Conservation (phyloP, 2,797 vertebrate species). For the Sebastes kiyomatsui region DNA sequence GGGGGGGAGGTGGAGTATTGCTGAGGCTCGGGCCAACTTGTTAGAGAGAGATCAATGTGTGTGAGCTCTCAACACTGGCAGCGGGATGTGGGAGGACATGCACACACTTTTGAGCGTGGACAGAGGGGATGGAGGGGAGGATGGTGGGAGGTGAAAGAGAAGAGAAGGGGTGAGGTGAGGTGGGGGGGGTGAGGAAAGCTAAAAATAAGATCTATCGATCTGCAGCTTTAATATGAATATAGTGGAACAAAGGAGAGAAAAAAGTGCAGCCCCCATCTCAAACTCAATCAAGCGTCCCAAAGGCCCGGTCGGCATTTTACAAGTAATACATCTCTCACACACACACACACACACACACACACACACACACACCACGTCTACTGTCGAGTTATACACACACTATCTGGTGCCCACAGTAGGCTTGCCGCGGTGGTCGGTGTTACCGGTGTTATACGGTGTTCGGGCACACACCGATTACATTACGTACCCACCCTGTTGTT, state of each 20-base stretch:
- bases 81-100: conserved; percentile 25
- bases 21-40: conserved; percentile 38
- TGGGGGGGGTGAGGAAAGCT: not conserved
- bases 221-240: conserved; percentile 26
- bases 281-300: conserved; percentile 12
- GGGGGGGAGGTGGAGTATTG: not conserved
- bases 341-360: not conserved
- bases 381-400: not conserved
- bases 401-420: too few species aligned
- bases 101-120: not conserved
- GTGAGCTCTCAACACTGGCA: conserved; percentile 20
- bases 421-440: too few species aligned
- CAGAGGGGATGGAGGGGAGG: not conserved
- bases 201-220: conserved; percentile 57
- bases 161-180: not conserved
- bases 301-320: conserved; percentile 5
- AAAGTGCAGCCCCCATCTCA: not conserved
- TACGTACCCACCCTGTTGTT: too few species aligned
- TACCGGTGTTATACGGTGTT: too few species aligned
- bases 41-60: conserved; percentile 48
- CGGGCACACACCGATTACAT: too few species aligned
- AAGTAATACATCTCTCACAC: conserved; percentile 1
- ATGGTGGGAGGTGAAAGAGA: not conserved
- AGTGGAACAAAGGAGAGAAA: not conserved
- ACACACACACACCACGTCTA: not conserved